Evolutionary conservation across 2,888 invertebrate genomes (phyloP).

Genomic region (Agriopis aurantiaria): DNA sequence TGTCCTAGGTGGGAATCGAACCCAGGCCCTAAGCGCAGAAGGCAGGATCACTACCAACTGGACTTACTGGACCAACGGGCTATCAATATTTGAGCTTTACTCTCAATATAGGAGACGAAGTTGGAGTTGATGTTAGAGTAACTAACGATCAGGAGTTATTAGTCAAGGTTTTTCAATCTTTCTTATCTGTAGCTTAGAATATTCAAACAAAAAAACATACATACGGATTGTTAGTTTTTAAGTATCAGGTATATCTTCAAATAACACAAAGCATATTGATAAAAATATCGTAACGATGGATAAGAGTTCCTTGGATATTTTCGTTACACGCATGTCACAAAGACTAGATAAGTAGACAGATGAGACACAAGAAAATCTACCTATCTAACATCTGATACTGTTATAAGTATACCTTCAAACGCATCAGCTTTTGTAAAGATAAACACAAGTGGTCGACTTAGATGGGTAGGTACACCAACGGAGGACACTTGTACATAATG

Average conservation of each 20-base stretch:
- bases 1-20: no score
- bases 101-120: no score
- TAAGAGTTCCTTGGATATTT: conserved; percentile 2
- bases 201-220: not conserved
- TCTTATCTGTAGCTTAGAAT: not conserved
- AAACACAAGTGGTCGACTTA: not conserved
- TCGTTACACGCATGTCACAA: conserved; percentile 5
- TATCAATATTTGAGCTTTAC: no score
- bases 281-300: conserved; percentile 4
- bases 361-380: not conserved
- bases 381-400: not conserved
- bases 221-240: not conserved
- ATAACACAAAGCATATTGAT: not conserved
- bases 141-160: no score
- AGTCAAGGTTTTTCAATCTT: not conserved
- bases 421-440: not conserved
- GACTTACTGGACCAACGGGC: no score
- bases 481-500: no score
- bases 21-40: no score
- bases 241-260: not conserved
- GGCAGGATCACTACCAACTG: no score
- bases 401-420: not conserved
- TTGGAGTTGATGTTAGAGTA: no score
- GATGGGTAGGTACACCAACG: not conserved
- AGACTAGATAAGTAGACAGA: conserved; percentile 4